A percentile compares a stretch with the other conserved stretches of the same genome.
Conservation (phyloP, 2,797 vertebrate genomes). For the Diplodus sargus region DNA sequence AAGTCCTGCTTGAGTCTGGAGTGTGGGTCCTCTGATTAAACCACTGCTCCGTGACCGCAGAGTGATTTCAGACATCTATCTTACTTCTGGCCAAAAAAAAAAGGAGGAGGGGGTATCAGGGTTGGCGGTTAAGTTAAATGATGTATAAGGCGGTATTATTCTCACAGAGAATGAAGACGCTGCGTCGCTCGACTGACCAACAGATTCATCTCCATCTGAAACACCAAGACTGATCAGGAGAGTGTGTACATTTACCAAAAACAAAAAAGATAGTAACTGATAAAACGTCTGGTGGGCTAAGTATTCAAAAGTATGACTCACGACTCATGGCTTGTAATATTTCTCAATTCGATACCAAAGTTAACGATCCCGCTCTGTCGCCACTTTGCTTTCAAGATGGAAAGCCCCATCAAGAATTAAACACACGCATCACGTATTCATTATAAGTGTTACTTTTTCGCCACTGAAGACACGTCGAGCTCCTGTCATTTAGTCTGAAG, state of each 20-base stretch:
- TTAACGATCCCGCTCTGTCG: conserved; percentile 39
- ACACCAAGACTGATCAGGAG: not conserved
- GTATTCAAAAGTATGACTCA: conserved; percentile 8
- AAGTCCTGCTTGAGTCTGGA: conserved; percentile 33
- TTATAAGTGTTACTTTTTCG: conserved; percentile 14
- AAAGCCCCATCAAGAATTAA: conserved; percentile 20
- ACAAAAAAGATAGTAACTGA: not conserved
- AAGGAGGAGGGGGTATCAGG: not conserved
- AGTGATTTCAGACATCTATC: conserved; percentile 45
- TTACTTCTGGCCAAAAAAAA: conserved; percentile 1
- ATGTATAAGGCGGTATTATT: conserved; percentile 28
- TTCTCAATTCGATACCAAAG: conserved; percentile 28
- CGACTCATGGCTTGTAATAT: conserved; percentile 4
- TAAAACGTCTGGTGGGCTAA: conserved; percentile 15
- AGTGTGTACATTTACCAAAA: not conserved
- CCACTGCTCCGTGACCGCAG: conserved; percentile 36
- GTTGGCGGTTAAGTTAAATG: conserved; percentile 32
- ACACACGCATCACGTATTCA: conserved; percentile 11
- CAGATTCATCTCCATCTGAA: conserved; percentile 36
- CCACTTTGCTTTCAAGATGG: conserved; percentile 25
- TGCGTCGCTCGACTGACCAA: conserved; percentile 33
- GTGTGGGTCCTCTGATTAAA: conserved; percentile 45
- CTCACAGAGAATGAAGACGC: conserved; percentile 23
- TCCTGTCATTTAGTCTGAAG: not conserved
- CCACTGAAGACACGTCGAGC: conserved; percentile 6